These are phyloP conservation scores for Emmelina monodactyla DNA, from an alignment of 2,888 invertebrate genomes.

Conservation along the genomic window DNA sequence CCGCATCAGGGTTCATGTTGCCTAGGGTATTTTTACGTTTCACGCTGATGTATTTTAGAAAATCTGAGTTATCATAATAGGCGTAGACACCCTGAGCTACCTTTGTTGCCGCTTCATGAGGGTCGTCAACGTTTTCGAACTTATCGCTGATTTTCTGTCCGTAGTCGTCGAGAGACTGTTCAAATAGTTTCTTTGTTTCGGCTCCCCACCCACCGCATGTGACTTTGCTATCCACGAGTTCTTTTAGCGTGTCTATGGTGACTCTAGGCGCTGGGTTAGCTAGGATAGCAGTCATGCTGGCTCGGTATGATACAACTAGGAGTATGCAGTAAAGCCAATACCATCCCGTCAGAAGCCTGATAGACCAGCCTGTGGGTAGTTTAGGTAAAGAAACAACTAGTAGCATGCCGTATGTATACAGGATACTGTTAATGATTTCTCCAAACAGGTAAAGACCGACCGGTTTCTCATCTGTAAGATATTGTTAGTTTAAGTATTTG, in stretches of 20 bases:
- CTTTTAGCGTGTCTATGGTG: slow-evolving; percentile 78
- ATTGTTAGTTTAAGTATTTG: slow-evolving; percentile 6
- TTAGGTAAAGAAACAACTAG: slow-evolving; percentile 79
- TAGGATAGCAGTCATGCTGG: slow-evolving; percentile 85
- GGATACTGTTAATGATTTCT: slow-evolving; percentile 74
- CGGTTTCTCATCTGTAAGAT: slow-evolving; percentile 42
- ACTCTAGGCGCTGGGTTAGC: slow-evolving; percentile 81
- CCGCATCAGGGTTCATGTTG: slow-evolving; percentile 23
- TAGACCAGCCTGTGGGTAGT: slow-evolving; percentile 80
- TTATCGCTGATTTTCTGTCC: slow-evolving; percentile 72
- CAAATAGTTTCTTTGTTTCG: slow-evolving; percentile 75
- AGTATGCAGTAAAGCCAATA: slow-evolving; percentile 87
- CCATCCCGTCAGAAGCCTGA: slow-evolving; percentile 83
- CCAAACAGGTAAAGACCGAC: slow-evolving; percentile 75
- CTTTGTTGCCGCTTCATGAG: slow-evolving; percentile 69
- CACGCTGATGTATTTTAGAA: slow-evolving; percentile 71
- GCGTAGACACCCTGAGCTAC: slow-evolving; percentile 77
- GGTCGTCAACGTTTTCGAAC: slow-evolving; percentile 70
- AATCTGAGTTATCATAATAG: slow-evolving; percentile 81
- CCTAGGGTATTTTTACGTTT: slow-evolving; percentile 48
- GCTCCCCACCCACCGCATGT: slow-evolving; percentile 76
- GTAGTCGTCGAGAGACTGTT: slow-evolving; percentile 71
- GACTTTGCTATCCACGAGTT: slow-evolving; percentile 72
- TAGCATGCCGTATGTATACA: slow-evolving; percentile 84
- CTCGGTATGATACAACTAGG: slow-evolving; percentile 80